Conservation (phyloP, 2,113 vertebrate genomes). For the Panurus biarmicus region DNA sequence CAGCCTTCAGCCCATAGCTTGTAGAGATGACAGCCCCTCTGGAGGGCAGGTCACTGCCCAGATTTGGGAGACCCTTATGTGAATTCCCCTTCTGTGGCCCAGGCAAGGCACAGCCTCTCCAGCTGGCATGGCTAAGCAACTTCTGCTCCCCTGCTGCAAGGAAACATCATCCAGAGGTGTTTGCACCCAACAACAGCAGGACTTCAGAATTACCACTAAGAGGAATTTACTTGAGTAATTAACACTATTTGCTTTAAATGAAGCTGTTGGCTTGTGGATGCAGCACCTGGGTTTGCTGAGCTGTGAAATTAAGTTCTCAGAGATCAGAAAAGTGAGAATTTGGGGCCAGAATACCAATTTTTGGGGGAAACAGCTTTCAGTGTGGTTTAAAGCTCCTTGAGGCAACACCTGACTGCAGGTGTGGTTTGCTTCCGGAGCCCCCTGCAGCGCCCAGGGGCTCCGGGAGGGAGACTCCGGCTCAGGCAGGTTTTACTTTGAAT, state of each 20-base stretch:
- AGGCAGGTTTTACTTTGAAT: not conserved
- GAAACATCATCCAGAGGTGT: not conserved
- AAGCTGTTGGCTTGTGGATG: not conserved
- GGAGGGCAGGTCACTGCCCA: not conserved
- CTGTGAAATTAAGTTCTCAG: not conserved
- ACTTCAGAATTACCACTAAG: too few relatives aligned
- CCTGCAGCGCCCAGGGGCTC: not conserved
- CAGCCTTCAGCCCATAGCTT: not conserved
- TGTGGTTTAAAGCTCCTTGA: not conserved
- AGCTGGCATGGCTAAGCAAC: rapidly evolving
- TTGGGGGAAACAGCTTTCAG: not conserved
- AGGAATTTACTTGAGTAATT: not conserved
- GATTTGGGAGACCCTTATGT: not conserved
- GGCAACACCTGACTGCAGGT: rapidly evolving
- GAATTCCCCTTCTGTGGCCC: not conserved
- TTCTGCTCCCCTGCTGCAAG: not conserved
- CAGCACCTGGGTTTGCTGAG: not conserved
- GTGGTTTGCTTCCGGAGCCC: not conserved
- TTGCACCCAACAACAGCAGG: not conserved
- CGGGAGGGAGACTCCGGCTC: rapidly evolving
- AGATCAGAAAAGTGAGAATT: not conserved
- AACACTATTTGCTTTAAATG: not conserved
- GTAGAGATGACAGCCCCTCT: not conserved
- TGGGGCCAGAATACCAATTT: not conserved
- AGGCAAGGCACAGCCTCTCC: not conserved